phyloP scores from a whole-genome alignment of 2,113 vertebrate species.

The Tragelaphus scriptus region DNA sequence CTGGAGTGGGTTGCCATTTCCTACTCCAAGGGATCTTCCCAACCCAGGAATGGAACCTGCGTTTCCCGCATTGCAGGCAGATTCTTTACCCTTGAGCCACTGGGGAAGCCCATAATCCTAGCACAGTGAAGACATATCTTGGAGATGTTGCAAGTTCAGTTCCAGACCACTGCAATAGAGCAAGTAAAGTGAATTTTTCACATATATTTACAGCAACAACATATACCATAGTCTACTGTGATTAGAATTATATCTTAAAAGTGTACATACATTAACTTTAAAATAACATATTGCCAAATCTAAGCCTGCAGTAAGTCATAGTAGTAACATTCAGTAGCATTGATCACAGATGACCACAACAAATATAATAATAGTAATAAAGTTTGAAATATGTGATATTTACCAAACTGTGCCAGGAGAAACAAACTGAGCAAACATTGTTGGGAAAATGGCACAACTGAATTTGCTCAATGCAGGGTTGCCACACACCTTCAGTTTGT shows the following conservation, averaged over 20 bases:
- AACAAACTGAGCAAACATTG: neutral
- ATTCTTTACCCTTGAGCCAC: neutral
- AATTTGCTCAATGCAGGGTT: neutral
- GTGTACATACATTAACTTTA: neutral
- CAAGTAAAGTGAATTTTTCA: neutral
- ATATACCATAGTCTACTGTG: neutral
- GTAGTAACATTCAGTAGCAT: neutral
- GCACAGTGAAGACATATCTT: neutral
- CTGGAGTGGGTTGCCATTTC: neutral
- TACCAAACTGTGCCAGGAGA: neutral
- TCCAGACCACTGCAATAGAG: neutral
- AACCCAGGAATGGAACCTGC: neutral
- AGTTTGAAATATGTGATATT: neutral
- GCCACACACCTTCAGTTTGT: neutral
- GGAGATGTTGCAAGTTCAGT: neutral
- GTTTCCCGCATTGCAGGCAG: neutral
- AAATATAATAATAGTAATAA: neutral
- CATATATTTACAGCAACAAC: neutral
- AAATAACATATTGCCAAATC: neutral
- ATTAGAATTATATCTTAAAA: neutral
- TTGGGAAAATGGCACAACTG: neutral
- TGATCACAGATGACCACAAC: neutral
- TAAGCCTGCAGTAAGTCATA: neutral
- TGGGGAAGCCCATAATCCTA: neutral
- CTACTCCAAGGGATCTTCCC: neutral